Base-by-base conservation (phyloP, 2,113 vertebrate genomes). In the Columba livia region DNA sequence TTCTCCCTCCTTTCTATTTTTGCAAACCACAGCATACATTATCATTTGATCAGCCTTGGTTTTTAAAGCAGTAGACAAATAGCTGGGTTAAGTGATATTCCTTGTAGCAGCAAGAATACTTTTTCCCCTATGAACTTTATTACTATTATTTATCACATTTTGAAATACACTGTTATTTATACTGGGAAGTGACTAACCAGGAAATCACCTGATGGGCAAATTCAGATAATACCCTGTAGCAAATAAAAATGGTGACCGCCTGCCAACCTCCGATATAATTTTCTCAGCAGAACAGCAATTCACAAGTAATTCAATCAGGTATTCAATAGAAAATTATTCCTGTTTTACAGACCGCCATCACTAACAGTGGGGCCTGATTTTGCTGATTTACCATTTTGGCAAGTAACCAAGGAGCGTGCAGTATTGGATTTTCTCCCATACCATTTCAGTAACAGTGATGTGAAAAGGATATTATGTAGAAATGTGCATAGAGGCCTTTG, bases 221-320 rank as follows among this genome's bases (percentile, higher is more conserved):
- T 94, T 91, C 93, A 92, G 75, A 90, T 91, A 90, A 93, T 89
- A 96, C 4, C 25, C 54, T 90, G 79, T 67, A 92, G 90, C 81
- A 89, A 94, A 96, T 94, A 96, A 95, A 94, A 96, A 93, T 70
- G 77, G 81, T 90, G 81, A 96, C 88, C 10, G 1, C 69, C 88
- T 95, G 94, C 95, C 95, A 96, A 84, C 48, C 70, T 96, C 73
- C 86, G 92, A 60, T 90, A 96, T 90, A 1, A 93, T 97, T 97
- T 97, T 90, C 94, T 87, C 88, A 81, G 85, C 91, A 94, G 93
- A 96, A 90, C 54, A 89, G 84, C 95, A 94, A 94, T 96, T 94
- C 90, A 93, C 6, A 6, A 91, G 84, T 96, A 97, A 97, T 96
- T 97, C 94, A 96, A 96, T 95, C 95, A 97, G 91, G 66, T 96